Evolutionary conservation across 2,113 vertebrate species (phyloP).

Genomic region (Cromileptes altivelis): DNA sequence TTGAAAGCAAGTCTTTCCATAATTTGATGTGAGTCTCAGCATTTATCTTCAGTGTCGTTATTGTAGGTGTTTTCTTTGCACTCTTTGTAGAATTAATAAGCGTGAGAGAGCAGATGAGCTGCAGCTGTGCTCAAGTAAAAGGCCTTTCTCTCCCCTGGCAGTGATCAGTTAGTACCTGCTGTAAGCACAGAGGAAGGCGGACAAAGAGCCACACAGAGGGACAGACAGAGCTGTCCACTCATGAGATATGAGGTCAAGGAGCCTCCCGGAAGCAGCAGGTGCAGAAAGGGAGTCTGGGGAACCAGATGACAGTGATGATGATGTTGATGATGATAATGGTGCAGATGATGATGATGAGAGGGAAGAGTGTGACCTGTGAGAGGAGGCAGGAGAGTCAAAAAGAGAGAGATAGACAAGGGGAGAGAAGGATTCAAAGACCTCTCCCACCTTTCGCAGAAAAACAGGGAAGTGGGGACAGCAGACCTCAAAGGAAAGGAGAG

Average conservation of each 20-base stretch:
- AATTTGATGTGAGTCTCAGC: neutral
- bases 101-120: neutral
- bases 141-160: neutral
- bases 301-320: slow-evolving; percentile 6
- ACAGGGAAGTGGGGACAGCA: neutral
- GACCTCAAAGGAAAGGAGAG: slow-evolving; percentile 22
- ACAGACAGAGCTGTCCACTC: slow-evolving; percentile 11
- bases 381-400: neutral
- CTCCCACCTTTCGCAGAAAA: neutral
- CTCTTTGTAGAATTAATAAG: slow-evolving; percentile 7
- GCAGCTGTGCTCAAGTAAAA: slow-evolving; percentile 6
- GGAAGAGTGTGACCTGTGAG: slow-evolving; percentile 12
- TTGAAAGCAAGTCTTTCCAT: neutral
- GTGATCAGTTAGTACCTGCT: neutral
- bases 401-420: neutral
- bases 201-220: slow-evolving; percentile 8
- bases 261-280: slow-evolving; percentile 35
- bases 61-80: neutral
- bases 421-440: slow-evolving; percentile 36
- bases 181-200: neutral
- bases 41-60: neutral
- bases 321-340: slow-evolving; percentile 20
- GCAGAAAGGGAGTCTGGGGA: slow-evolving; percentile 18
- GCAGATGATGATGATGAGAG: slow-evolving; percentile 22
- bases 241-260: slow-evolving; percentile 31